Evolutionary conservation across 1,140 invertebrate species (phyloP), one percentile per base, ranked within the genome.

Genomic region (Belonocnema kinseyi): DNA sequence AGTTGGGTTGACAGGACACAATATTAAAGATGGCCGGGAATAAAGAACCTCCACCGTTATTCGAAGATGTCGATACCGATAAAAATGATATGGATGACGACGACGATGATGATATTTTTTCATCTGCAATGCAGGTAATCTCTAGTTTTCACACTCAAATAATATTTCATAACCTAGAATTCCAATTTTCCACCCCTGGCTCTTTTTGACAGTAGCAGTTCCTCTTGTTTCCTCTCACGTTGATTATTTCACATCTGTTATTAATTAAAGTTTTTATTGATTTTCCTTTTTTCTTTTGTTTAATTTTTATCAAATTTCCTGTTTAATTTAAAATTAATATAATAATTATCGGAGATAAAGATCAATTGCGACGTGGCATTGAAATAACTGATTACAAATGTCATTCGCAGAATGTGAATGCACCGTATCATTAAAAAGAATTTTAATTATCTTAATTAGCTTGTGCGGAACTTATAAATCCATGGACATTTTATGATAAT

Each of bases 101-200:
- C 76, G 95, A 95, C 81, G 94, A 95, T 80, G 95, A 95, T 83
- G 95, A 96, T 92, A 92, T 97, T 83, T 97, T 97, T 89, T 93
- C 93, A 73, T 96, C 96, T 73, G 94, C 95, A 21, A 92, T 95
- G 79, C 95, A 96, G 93, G 96, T 96, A 93, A 46, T 33, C 16
- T 58, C 76, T 73, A 76, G 46, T 66, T 1, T 40, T n/a, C 40
- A 33, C 53, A 50, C 14, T 53, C 1, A 40, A n/a, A 33, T 40
- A 66, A 16, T 66, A 76, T 66, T 56, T 40, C 4, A 50, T n/a
- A 53, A 74, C 19, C 16, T 50, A 33, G 33, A 51, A 16, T 33
- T 33, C 33, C 40, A 66, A 16, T 52, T 33, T 70, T 21, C 33
- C 3, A 50, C 33, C 54, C 13, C 10, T 56, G 53, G 17, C 7